Evolutionary conservation across 2,797 vertebrate species (phyloP), one percentile per base, ranked within the genome.

Genomic region (Notolepis coatsorum): DNA sequence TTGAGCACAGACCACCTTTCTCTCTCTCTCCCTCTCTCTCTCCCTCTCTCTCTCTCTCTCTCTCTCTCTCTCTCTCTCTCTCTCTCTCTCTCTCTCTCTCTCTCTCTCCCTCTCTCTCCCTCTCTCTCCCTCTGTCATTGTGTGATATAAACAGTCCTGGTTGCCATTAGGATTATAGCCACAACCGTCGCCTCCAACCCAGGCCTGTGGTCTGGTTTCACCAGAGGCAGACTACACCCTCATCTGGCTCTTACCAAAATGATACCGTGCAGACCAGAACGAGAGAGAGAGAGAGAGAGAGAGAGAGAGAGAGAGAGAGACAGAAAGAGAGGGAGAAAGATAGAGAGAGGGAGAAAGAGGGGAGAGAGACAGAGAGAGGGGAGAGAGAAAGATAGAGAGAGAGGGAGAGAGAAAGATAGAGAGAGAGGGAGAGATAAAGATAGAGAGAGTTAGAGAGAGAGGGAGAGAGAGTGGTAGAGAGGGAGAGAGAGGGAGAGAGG

Each of bases 191-290:
- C 45, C 67, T 74, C 45, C 13, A 30, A 66, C 48, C 13, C 71
- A 65, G 52, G 38, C n/a, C 28, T 61, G 66, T 76, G 66, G 31
- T 9, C 41, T 50, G 67, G 31, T 60, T 73, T 81, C 42, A 68
- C 82, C 77, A 82, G 39, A 60, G 49, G 61, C 50, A 52, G 78
- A 61, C 82, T 68, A 75, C 81, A 67, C 79, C 87, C 80, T 78
- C 50, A 65, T 72, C 56, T 56, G 71, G 73, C 57, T n/a, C 56
- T 48, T 53, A 17, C 46, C 54, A 57, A 83, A 87, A 88, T 88
- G 76, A 85, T 63, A 80, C 9, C 20, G 65, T 80, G 62, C 15
- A 57, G 65, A 51, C 55, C 49, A 33, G 59, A 55, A 59, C 17
- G 37, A 37, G 7, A 65, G 57, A 20, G n/a, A 63, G 25, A 10